A percentile compares a stretch with the other conserved stretches of the same genome.
Conservation (phyloP, 2,113 vertebrate genomes). For the Arothron firmamentum region DNA sequence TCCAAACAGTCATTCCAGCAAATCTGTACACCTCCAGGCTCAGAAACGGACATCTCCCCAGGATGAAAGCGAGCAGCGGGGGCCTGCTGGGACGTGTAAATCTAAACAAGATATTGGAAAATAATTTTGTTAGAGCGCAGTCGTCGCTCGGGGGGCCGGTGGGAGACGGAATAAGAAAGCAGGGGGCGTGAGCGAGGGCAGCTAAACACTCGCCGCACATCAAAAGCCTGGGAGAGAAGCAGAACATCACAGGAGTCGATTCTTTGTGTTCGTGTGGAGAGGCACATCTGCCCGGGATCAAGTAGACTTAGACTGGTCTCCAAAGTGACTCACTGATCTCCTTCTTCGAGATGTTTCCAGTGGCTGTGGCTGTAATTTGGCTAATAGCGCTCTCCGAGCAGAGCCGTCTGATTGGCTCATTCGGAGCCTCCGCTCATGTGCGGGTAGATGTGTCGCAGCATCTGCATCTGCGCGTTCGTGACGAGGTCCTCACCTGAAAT, state of each 20-base stretch:
- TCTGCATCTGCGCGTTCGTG: neutral
- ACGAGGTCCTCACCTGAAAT: conserved; percentile 21
- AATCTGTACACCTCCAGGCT: conserved; percentile 11
- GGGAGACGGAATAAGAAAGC: conserved; percentile 8
- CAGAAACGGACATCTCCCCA: conserved; percentile 11
- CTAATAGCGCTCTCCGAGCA: neutral
- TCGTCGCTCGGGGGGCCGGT: conserved; percentile 36
- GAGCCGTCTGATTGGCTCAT: neutral
- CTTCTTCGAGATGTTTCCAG: neutral
- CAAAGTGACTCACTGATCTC: conserved; percentile 31
- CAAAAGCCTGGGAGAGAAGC: conserved; percentile 29
- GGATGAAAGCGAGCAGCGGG: conserved; percentile 27
- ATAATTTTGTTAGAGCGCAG: conserved; percentile 56
- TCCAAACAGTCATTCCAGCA: neutral
- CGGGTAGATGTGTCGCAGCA: too few species aligned
- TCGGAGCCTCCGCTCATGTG: too few species aligned
- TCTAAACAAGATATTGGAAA: conserved; percentile 48
- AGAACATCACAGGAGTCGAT: conserved; percentile 30
- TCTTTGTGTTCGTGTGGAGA: conserved; percentile 29
- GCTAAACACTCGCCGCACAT: conserved; percentile 46
- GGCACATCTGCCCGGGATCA: conserved; percentile 28
- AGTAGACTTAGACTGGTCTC: conserved; percentile 51
- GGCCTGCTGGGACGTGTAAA: conserved; percentile 38
- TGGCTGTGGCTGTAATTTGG: neutral
- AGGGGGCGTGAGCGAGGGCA: conserved; percentile 17